phyloP scores from a whole-genome alignment of 2,113 vertebrate species.

The Abramis brama region DNA sequence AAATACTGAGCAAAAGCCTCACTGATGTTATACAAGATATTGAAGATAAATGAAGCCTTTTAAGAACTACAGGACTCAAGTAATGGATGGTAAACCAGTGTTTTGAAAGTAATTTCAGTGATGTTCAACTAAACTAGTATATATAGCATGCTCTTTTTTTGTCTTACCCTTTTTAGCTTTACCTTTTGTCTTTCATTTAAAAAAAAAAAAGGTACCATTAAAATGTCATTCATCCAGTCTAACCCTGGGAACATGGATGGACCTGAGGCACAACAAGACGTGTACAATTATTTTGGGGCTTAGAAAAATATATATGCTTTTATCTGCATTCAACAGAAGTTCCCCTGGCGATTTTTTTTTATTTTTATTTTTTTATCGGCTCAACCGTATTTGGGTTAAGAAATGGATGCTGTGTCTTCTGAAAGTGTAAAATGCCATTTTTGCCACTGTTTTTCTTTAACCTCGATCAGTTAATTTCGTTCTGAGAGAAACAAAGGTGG shows the following conservation, averaged over 20 bases:
- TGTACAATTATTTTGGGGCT: neutral
- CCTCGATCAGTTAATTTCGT: neutral
- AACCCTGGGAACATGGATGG: neutral
- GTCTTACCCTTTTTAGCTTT: neutral
- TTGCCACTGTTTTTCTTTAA: neutral
- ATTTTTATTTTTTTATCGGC: neutral
- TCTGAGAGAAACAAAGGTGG: neutral
- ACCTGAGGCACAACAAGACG: slow-evolving; percentile 6
- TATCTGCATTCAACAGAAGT: neutral
- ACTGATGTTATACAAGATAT: neutral
- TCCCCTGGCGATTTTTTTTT: neutral
- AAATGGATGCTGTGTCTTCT: neutral
- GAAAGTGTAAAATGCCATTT: neutral
- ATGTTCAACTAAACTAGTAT: neutral
- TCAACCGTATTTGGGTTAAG: neutral
- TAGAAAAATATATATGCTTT: neutral
- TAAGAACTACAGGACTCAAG: neutral
- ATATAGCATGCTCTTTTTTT: neutral
- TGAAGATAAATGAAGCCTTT: neutral
- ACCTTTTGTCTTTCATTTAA: neutral
- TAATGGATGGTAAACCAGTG: neutral
- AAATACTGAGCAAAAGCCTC: neutral
- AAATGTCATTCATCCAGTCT: neutral
- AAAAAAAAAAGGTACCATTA: neutral
- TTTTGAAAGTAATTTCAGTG: neutral